Conservation (phyloP, 2,888 invertebrate genomes). For the Lottia scabra region DNA sequence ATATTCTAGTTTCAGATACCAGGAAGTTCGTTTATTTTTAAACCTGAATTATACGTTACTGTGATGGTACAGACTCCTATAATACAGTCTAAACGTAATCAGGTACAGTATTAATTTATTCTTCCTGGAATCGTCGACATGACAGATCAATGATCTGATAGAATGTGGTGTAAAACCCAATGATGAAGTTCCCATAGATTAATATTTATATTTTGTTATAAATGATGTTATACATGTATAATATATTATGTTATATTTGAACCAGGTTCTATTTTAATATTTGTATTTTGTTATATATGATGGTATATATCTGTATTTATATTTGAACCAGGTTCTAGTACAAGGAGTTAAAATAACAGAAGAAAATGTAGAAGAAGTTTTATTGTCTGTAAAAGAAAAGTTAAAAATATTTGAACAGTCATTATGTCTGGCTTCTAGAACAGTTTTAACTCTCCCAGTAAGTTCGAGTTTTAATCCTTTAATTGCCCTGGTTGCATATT, state of each 20-base stretch:
- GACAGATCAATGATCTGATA: too few relatives aligned
- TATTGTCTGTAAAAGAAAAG: slow-evolving; percentile 74
- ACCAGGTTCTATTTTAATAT: too few relatives aligned
- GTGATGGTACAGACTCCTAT: slow-evolving; percentile 84
- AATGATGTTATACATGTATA: too few relatives aligned
- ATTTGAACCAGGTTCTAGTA: slow-evolving; percentile 73
- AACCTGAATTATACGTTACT: slow-evolving; percentile 80
- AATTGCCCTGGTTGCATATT: too few relatives aligned
- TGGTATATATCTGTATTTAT: too few relatives aligned
- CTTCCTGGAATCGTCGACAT: too few relatives aligned
- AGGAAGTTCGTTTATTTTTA: slow-evolving; percentile 75
- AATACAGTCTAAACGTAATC: slow-evolving; percentile 78
- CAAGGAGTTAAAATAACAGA: slow-evolving; percentile 78
- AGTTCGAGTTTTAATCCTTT: background rate
- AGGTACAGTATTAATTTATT: slow-evolving; percentile 68
- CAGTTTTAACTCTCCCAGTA: background rate
- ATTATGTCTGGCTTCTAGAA: slow-evolving; percentile 43
- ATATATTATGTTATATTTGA: too few relatives aligned
- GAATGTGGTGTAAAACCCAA: too few relatives aligned
- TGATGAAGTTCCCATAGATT: too few relatives aligned
- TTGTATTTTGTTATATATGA: too few relatives aligned
- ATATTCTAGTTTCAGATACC: slow-evolving; percentile 77
- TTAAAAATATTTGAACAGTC: slow-evolving; percentile 75
- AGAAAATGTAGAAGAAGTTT: slow-evolving; percentile 74
- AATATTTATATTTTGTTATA: too few relatives aligned